Conservation (phyloP, 1,140 invertebrate genomes). For the Heliconius eleuchia region DNA sequence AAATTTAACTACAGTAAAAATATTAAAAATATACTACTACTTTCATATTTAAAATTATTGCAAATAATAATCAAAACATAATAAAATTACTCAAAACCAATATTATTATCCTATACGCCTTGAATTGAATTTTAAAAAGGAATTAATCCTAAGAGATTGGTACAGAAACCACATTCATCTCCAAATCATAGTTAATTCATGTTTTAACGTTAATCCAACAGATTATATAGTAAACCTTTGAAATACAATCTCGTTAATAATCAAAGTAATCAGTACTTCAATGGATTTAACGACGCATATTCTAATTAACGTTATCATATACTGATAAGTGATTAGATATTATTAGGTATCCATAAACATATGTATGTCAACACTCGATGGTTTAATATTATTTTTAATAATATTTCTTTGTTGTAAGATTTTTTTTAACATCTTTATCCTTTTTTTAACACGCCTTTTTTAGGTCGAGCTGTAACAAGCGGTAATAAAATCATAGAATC, state of each 20-base stretch:
- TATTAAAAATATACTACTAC: too few species aligned
- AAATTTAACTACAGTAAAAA: too few species aligned
- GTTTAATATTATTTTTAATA: too few species aligned
- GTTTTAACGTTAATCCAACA: background rate
- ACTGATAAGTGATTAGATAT: slow-evolving; percentile 1
- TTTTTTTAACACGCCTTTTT: too few species aligned
- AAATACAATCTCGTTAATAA: slow-evolving; percentile 13
- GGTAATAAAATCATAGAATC: too few species aligned
- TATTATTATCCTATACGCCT: background rate
- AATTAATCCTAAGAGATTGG: background rate
- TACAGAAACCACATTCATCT: background rate
- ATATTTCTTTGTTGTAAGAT: too few species aligned
- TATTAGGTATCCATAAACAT: background rate
- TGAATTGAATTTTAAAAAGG: background rate
- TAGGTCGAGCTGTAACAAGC: too few species aligned
- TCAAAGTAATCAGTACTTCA: slow-evolving; percentile 12
- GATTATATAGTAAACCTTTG: background rate
- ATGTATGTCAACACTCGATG: too few species aligned
- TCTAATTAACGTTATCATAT: slow-evolving; percentile 2
- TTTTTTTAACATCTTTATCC: too few species aligned
- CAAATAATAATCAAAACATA: background rate
- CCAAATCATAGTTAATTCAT: slow-evolving; percentile 9
- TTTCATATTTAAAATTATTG: too few species aligned
- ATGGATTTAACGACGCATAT: background rate
- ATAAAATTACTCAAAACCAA: background rate